Evolutionary conservation across 1,140 invertebrate species (phyloP), one percentile per base, ranked within the genome.

Genomic region (Drosophila grimshawi): DNA sequence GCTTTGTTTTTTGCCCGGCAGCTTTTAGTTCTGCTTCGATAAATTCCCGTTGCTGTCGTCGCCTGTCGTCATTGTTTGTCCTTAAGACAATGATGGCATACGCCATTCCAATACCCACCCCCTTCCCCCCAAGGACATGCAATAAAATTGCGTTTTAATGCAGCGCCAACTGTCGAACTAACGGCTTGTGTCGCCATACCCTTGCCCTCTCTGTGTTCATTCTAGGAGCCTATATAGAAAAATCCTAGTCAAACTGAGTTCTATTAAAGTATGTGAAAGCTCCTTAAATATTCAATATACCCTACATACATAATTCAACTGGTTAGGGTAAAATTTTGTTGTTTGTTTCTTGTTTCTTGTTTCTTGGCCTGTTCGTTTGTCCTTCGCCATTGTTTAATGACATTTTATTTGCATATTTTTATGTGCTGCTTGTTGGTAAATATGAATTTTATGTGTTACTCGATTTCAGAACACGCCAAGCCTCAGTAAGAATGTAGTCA

Each of bases 61-160:
- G 78, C 74, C 73, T 78, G 70, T 52, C 81, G 64, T 69, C 75
- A 59, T 69, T 63, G 83, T 73, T 73, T 59, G 78, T 74, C 76
- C 83, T 80, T 72, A 83, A 86, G 82, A 88, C 82, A 83, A 86
- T 77, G 76, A 89, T 89, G 80, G 69, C 72, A 51, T n/a, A 33
- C 62, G 60, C 60, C 67, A 60, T 33, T 55, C 68, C 80, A 70
- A 88, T 63, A 53, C 72, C 0, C 5, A 3, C 35, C 39, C 39
- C 39, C n/a, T 2, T 2, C 39, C 60, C 60, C 85, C 66, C 73
- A 76, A 71, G 83, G 85, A 76, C 78, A 78, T 89, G 83, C 85
- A 83, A 88, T 88, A 88, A 88, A 88, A 88, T 83, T 89, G 80
- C 85, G 83, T 88, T 83, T 89, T 83, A 89, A 83, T 89, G 83